Evolutionary conservation across 2,797 vertebrate genomes (phyloP).

Genomic region (Botia kubotai): DNA sequence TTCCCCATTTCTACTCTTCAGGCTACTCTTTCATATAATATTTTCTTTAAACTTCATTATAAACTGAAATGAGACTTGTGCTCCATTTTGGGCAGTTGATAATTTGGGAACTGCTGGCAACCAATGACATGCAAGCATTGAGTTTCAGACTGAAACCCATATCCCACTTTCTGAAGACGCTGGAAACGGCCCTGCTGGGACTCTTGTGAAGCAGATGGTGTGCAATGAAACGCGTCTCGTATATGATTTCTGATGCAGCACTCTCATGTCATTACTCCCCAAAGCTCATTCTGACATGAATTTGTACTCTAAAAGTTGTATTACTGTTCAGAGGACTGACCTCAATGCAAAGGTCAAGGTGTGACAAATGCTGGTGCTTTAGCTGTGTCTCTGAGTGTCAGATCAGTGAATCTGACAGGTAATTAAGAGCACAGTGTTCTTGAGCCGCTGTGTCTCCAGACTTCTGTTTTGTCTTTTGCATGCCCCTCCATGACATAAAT

Average conservation of each 20-base stretch:
- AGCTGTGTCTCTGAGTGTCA: conserved; percentile 29
- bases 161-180: conserved; percentile 54
- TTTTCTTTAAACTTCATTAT: conserved; percentile 33
- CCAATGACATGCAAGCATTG: conserved; percentile 36
- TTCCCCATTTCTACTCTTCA: background rate
- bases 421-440: conserved; percentile 37
- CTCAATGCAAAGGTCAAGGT: conserved; percentile 45
- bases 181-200: conserved; percentile 53
- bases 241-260: conserved; percentile 42
- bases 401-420: background rate
- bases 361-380: conserved; percentile 10
- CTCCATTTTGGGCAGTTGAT: conserved; percentile 31
- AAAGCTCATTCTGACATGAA: conserved; percentile 51
- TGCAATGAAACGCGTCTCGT: conserved; percentile 41
- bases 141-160: conserved; percentile 42
- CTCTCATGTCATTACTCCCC: conserved; percentile 47
- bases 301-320: conserved; percentile 45
- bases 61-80: conserved; percentile 27
- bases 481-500: background rate
- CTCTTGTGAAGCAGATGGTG: conserved; percentile 61
- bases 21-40: background rate
- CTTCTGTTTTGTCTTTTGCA: background rate
- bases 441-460: no score
- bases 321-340: conserved; percentile 45
- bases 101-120: conserved; percentile 38